A percentile compares a stretch with the other conserved stretches of the same genome.
phyloP scores from a whole-genome alignment of 2,888 invertebrate species.

The Cacoxenus indagator region DNA sequence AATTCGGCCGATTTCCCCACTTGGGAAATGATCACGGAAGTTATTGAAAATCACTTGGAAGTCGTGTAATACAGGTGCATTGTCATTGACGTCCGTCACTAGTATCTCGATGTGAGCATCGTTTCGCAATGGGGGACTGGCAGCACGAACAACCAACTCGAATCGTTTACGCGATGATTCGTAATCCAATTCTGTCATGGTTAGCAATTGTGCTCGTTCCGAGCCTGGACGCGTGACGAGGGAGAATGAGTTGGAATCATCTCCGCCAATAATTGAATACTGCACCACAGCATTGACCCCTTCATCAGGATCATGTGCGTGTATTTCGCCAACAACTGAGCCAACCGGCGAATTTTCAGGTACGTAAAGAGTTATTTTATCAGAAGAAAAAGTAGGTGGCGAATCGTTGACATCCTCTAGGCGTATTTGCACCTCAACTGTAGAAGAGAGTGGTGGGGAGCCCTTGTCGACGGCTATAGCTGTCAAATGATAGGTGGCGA shows the following conservation, averaged over 20 bases:
- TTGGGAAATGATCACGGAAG: constrained; percentile 92
- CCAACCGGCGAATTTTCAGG: constrained; percentile 97
- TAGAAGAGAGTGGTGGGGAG: constrained; percentile 80
- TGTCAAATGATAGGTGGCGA: constrained; percentile 85
- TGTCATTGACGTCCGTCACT: constrained; percentile 95
- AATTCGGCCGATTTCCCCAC: constrained; percentile 89
- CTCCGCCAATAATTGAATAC: constrained; percentile 94
- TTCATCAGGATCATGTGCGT: constrained; percentile 93
- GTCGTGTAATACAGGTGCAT: constrained; percentile 91
- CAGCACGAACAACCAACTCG: constrained; percentile 89
- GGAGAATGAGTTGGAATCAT: constrained; percentile 89
- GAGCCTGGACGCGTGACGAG: constrained; percentile 85
- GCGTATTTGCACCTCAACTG: constrained; percentile 82
- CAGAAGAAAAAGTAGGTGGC: constrained; percentile 89
- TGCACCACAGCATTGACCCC: constrained; percentile 92
- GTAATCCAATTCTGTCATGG: constrained; percentile 93
- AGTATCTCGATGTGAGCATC: constrained; percentile 90
- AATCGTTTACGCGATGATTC: constrained; percentile 94
- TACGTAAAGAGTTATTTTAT: constrained; percentile 89
- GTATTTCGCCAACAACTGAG: constrained; percentile 91
- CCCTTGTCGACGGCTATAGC: constrained; percentile 94
- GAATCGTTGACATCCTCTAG: constrained; percentile 93
- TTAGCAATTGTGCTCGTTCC: constrained; percentile 88
- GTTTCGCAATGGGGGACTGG: constrained; percentile 89
- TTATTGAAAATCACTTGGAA: constrained; percentile 96